These are phyloP conservation scores for Pelodytes ibericus DNA, from an alignment of 2,797 vertebrate genomes.

Conservation along the genomic window DNA sequence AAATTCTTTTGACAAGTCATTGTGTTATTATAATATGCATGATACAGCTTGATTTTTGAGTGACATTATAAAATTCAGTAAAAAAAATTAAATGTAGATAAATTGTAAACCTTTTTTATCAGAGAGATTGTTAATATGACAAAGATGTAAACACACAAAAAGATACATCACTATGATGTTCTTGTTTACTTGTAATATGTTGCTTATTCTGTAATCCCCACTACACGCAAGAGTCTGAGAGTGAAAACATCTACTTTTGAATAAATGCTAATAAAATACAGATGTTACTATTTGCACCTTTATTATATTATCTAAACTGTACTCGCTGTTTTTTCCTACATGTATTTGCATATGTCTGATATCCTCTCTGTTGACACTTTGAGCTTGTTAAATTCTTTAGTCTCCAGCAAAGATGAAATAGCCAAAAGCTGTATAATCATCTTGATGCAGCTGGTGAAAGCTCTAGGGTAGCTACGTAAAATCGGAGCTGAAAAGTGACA, in stretches of 20 bases:
- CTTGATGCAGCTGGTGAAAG: constrained; percentile 36
- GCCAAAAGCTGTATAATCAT: constrained; percentile 26
- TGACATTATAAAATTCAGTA: neutral
- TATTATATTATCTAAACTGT: constrained; percentile 42
- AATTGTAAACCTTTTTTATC: neutral
- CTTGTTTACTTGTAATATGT: neutral
- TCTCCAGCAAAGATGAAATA: constrained; percentile 37
- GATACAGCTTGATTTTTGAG: neutral
- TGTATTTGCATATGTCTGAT: constrained; percentile 47
- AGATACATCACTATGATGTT: neutral
- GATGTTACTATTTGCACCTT: constrained; percentile 23
- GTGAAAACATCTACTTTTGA: neutral
- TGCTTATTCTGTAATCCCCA: neutral
- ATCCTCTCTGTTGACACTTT: constrained; percentile 45
- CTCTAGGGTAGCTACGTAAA: constrained; percentile 27
- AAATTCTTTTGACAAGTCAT: no score
- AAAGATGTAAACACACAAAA: neutral
- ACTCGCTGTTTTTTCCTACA: constrained; percentile 17
- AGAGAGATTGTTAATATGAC: neutral
- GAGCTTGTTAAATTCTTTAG: constrained; percentile 26
- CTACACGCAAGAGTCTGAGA: neutral
- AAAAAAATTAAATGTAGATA: neutral
- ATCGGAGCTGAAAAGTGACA: constrained; percentile 18
- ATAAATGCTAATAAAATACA: constrained; percentile 17
- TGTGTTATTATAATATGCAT: neutral